phyloP scores from a whole-genome alignment of 2,888 invertebrate species.

The Ischnura elegans region DNA sequence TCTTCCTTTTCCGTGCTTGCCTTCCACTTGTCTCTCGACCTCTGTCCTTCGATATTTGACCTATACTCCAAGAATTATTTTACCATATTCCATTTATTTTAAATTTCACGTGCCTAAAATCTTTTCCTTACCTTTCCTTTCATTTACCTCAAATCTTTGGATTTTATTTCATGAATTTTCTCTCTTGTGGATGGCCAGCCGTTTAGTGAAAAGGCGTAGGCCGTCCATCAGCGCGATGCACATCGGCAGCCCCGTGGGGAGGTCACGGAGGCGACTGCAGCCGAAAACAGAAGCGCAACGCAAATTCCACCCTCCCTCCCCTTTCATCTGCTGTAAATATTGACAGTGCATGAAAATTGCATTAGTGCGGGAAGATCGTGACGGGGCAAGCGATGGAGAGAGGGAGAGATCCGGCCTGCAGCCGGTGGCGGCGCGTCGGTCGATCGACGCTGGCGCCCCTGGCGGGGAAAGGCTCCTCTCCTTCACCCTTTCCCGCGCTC shows the following conservation, averaged over 20 bases:
- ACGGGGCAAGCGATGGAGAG: background rate
- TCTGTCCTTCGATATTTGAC: too few relatives aligned
- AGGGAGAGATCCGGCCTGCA: background rate
- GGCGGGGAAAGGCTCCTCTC: too few relatives aligned
- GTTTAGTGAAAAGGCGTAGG: background rate
- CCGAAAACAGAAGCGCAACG: background rate
- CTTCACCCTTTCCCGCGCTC: background rate
- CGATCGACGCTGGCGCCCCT: too few relatives aligned
- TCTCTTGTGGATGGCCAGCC: background rate
- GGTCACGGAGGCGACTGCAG: background rate
- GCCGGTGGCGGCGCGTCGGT: background rate
- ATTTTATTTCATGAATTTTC: too few relatives aligned
- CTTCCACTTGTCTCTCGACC: too few relatives aligned
- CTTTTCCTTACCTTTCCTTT: too few relatives aligned
- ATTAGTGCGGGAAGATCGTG: background rate
- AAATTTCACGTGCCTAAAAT: too few relatives aligned
- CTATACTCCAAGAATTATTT: too few relatives aligned
- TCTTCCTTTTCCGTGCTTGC: too few relatives aligned
- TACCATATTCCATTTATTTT: too few relatives aligned
- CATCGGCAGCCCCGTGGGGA: too few relatives aligned
- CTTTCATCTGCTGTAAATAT: background rate
- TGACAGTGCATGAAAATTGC: conserved; percentile 35
- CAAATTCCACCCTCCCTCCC: background rate
- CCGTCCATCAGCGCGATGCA: background rate
- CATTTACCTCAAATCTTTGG: too few relatives aligned